A percentile compares a stretch with the other conserved stretches of the same genome.
phyloP scores from a whole-genome alignment of 2,797 vertebrate genomes.

The Lycodopsis pacificus region DNA sequence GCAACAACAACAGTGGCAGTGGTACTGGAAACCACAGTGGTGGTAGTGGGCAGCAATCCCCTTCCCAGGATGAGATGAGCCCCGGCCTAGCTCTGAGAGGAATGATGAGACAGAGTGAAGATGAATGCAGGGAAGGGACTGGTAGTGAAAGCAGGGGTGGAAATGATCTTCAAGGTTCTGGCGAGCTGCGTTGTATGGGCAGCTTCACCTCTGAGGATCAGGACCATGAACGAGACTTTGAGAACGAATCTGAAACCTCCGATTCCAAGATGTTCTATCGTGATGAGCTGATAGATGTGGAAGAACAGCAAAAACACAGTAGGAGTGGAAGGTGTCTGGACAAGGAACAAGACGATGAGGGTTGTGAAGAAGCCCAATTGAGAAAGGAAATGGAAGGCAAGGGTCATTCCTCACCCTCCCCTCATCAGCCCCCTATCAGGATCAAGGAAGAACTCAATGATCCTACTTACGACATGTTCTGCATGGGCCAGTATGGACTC shows the following conservation, averaged over 20 bases:
- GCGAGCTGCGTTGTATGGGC: constrained; percentile 92
- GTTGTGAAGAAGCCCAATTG: constrained; percentile 85
- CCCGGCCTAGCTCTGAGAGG: constrained; percentile 92
- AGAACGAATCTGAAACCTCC: constrained; percentile 97
- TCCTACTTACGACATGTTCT: constrained; percentile 99
- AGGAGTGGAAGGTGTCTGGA: constrained; percentile 69
- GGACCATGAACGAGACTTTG: constrained; percentile 97
- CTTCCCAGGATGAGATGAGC: constrained; percentile 97
- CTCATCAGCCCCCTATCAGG: constrained; percentile 91
- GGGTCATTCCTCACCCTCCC: constrained; percentile 88
- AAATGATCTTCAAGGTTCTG: constrained; percentile 78
- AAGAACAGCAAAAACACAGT: constrained; percentile 82
- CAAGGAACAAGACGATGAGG: constrained; percentile 77
- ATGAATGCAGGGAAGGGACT: constrained; percentile 88
- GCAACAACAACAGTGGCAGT: constrained; percentile 80
- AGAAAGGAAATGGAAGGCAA: constrained; percentile 90
- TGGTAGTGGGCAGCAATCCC: constrained; percentile 90
- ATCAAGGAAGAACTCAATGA: constrained; percentile 98
- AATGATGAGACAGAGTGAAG: constrained; percentile 91
- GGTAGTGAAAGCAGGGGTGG: constrained; percentile 82
- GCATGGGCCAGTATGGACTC: constrained; percentile 98
- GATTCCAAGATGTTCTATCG: constrained; percentile 92
- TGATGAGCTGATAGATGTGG: constrained; percentile 94
- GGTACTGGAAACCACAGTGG: constrained; percentile 82
- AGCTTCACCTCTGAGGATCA: constrained; percentile 99